These are phyloP conservation scores for Sylvia borin DNA, from an alignment of 2,797 vertebrate genomes.

Conservation along the genomic window DNA sequence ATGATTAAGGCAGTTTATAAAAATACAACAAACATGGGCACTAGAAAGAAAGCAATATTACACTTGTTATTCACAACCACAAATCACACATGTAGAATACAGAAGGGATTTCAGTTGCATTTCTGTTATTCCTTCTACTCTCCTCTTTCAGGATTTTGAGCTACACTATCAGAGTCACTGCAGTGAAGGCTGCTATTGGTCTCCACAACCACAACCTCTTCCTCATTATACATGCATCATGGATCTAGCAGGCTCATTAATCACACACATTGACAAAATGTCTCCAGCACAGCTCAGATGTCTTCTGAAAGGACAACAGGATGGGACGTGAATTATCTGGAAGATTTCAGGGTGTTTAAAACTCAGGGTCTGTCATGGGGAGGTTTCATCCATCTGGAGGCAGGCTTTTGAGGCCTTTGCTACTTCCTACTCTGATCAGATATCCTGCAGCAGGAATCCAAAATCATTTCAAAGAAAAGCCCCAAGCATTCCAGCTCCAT, in stretches of 20 bases:
- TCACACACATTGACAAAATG: background rate
- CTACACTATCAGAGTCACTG: background rate
- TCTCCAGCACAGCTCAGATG: background rate
- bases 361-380: background rate
- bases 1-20: background rate
- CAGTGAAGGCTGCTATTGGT: background rate
- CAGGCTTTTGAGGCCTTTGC: background rate
- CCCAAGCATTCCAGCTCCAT: background rate
- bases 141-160: background rate
- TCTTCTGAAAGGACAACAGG: background rate
- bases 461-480: background rate
- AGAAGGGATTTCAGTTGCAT: background rate
- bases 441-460: background rate
- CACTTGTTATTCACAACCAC: background rate
- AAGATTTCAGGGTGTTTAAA: background rate
- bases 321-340: background rate
- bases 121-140: background rate
- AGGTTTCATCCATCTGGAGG: background rate
- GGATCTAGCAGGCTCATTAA: background rate
- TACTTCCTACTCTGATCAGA: background rate
- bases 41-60: background rate
- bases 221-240: background rate
- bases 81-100: background rate
- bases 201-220: background rate
- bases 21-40: background rate